phyloP scores from a whole-genome alignment of 2,888 invertebrate species.

The Drosophila limbata region DNA sequence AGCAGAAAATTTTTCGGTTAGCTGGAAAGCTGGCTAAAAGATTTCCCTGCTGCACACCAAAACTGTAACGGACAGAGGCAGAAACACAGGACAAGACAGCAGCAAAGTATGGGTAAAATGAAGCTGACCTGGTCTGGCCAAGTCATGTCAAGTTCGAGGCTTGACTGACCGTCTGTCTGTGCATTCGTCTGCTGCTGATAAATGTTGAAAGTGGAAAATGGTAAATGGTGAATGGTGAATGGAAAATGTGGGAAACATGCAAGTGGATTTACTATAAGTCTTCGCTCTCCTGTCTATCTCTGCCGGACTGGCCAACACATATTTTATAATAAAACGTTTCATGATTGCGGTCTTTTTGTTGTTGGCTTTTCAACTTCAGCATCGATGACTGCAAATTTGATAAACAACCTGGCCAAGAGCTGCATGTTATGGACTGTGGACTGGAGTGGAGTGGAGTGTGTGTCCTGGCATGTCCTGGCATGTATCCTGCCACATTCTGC shows the following conservation, averaged over 20 bases:
- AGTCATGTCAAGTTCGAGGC: conserved; percentile 63
- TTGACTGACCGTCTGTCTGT: conserved; percentile 41
- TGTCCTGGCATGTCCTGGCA: not conserved
- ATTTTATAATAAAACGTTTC: conserved; percentile 73
- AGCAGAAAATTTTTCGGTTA: conserved; percentile 27
- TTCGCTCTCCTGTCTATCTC: not conserved
- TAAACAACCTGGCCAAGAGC: conserved; percentile 42
- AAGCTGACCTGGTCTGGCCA: conserved; percentile 39
- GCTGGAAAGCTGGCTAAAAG: conserved; percentile 4
- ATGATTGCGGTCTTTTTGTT: conserved; percentile 71
- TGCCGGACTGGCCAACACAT: conserved; percentile 34
- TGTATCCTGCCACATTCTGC: not conserved
- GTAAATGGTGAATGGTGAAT: conserved; percentile 34
- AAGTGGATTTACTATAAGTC: conserved; percentile 35
- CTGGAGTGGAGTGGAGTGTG: not conserved
- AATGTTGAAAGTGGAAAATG: conserved; percentile 45
- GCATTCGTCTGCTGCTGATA: conserved; percentile 55
- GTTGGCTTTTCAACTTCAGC: conserved; percentile 52
- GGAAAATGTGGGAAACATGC: conserved; percentile 61
- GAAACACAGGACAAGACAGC: conserved; percentile 6
- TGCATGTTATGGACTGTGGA: conserved; percentile 5
- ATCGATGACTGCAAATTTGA: conserved; percentile 66
- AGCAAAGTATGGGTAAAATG: not conserved
- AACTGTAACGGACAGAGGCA: conserved; percentile 37
- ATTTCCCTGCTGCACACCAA: conserved; percentile 25